Evolutionary conservation across 1,140 invertebrate genomes (phyloP), one percentile per base, ranked within the genome.

Genomic region (Spodoptera frugiperda): DNA sequence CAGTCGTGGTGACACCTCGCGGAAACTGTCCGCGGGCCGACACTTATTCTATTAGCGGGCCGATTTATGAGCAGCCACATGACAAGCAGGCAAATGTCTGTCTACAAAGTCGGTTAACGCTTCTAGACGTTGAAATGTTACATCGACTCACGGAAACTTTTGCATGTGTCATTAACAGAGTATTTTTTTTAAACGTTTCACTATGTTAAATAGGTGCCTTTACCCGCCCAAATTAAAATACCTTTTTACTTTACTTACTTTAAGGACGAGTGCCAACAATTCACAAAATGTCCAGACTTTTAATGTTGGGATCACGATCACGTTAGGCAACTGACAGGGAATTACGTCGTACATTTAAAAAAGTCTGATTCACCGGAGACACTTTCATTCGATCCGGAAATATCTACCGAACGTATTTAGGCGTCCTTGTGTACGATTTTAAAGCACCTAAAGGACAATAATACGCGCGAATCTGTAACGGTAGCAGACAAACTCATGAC

Each of bases 361-460:
- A 88, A 87, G 73, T 88, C 81, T 92, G 92, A 93, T 88, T 94
- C 92, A 93, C 80, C 86, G 78, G 80, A 88, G 88, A 90, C 87
- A 88, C 76, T 89, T 91, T 87, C 87, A 89, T 91, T 84, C 83
- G 84, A 87, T 89, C 80, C 92, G 91, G 90, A 92, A 91, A 93
- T 94, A 93, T 88, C 88, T 84, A 68, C 81, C 63, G 83, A 73
- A 84, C 88, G 80, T 85, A 92, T 89, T 91, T 92, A 92, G 89
- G 84, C 88, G 91, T 92, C 92, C 91, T 94, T 94, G 91, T 82
- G 86, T 86, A 80, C 83, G 84, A 87, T 85, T 89, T 88, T 88
- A 85, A 87, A 87, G 82, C 85, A 84, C 81, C 84, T 84, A 91
- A 92, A 92, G 90, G 89, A 92, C 87, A 89, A 89, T 88, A 89